Conservation (phyloP, 2,888 invertebrate species). For the Liopterus haemorrhoidalis region DNA sequence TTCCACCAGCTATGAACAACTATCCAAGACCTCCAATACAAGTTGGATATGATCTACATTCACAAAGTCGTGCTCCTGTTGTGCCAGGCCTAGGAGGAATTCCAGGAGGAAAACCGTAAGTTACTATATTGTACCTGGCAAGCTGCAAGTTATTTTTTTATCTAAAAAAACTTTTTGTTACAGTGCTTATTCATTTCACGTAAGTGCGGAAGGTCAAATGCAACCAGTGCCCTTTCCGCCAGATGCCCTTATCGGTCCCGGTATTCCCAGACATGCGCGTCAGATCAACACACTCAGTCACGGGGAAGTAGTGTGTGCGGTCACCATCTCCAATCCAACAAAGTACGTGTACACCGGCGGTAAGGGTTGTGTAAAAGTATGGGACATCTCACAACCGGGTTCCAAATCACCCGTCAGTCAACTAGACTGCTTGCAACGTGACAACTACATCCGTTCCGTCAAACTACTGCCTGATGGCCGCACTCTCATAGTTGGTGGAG, state of each 20-base stretch:
- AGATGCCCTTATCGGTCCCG: constrained; percentile 88
- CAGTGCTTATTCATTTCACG: constrained; percentile 91
- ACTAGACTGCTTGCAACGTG: constrained; percentile 87
- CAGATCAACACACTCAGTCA: constrained; percentile 87
- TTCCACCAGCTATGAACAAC: constrained; percentile 59
- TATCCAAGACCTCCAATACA: constrained; percentile 61
- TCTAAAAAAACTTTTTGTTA: constrained; percentile 33
- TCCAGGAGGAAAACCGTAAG: constrained; percentile 83
- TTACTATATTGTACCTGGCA: too few species aligned
- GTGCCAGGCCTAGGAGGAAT: constrained; percentile 62
- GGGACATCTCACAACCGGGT: constrained; percentile 70
- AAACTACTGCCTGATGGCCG: constrained; percentile 90
- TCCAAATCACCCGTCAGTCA: constrained; percentile 76
- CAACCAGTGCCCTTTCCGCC: constrained; percentile 92
- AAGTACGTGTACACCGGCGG: constrained; percentile 97
- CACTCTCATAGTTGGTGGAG: constrained; percentile 93
- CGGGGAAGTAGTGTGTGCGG: constrained; percentile 96
- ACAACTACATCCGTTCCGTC: constrained; percentile 93
- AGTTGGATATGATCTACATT: constrained; percentile 62
- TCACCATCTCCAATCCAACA: constrained; percentile 82
- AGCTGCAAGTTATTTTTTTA: constrained; percentile 17
- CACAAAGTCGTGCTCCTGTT: constrained; percentile 60
- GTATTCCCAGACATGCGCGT: constrained; percentile 85
- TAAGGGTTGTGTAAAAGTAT: constrained; percentile 89
- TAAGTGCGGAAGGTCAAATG: constrained; percentile 79